Evolutionary conservation across 1,140 invertebrate genomes (phyloP).

Genomic region (Octopus bimaculoides): DNA sequence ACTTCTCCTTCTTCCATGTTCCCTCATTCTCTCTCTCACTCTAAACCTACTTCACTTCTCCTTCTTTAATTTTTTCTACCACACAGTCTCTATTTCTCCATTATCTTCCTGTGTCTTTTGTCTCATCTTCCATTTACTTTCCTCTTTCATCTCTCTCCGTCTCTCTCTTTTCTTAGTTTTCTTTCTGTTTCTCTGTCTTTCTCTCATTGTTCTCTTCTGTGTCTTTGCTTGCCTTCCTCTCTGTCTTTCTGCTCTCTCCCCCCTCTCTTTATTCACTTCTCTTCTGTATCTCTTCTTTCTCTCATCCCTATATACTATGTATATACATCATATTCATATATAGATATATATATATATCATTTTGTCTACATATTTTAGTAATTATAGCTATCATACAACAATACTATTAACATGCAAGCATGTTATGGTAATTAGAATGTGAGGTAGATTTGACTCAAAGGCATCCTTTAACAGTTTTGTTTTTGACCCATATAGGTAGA

Average conservation of each 20-base stretch:
- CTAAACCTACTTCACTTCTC: not conserved
- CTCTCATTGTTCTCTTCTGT: not conserved
- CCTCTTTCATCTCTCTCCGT: not conserved
- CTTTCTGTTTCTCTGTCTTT: not conserved
- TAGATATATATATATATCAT: too few relatives aligned
- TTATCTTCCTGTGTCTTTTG: not conserved
- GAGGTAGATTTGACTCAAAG: too few relatives aligned
- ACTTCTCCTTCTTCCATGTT: not conserved
- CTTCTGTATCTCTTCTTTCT: not conserved
- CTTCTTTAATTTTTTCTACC: not conserved
- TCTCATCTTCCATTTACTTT: not conserved
- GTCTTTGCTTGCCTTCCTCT: not conserved
- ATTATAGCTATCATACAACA: too few relatives aligned
- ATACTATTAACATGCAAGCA: too few relatives aligned
- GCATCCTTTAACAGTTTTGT: too few relatives aligned
- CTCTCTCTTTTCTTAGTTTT: not conserved
- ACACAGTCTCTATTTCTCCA: not conserved
- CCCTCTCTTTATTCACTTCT: not conserved
- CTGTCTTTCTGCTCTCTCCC: not conserved
- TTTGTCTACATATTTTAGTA: too few relatives aligned
- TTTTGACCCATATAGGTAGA: too few relatives aligned
- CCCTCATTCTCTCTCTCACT: not conserved
- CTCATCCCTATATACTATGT: not conserved
- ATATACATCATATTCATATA: too few relatives aligned
- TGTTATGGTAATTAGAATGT: too few relatives aligned